Conservation (phyloP, 2,888 invertebrate species). For the Metallyticus violacea region DNA sequence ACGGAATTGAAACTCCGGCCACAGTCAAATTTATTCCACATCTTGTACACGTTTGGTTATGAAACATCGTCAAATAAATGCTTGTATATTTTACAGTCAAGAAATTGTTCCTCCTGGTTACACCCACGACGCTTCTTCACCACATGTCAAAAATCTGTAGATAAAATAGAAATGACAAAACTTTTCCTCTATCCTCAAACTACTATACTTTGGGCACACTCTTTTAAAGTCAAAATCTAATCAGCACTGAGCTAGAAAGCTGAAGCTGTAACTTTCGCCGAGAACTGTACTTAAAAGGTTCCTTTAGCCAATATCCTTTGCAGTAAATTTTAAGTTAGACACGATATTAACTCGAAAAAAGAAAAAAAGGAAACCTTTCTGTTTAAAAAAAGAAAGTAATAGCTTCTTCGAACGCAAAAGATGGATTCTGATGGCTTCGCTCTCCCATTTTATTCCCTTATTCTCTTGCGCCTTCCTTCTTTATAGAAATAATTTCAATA, state of each 20-base stretch:
- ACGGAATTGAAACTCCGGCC: too few species aligned
- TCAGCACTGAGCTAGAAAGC: not conserved
- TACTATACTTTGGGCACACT: too few species aligned
- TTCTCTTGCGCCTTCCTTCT: not conserved
- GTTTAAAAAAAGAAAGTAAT: constrained; percentile 20
- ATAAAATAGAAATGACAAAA: too few species aligned
- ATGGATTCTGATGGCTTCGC: constrained; percentile 27
- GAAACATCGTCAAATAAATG: too few species aligned
- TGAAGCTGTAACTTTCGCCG: not conserved
- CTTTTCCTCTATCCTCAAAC: too few species aligned
- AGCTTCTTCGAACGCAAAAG: constrained; percentile 20
- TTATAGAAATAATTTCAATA: constrained; percentile 34
- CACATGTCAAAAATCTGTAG: too few species aligned
- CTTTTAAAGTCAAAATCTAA: not conserved
- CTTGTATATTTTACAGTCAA: too few species aligned
- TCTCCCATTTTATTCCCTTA: not conserved
- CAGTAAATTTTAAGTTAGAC: constrained; percentile 24
- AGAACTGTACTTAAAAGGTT: not conserved
- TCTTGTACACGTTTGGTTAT: too few species aligned
- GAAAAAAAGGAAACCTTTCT: not conserved
- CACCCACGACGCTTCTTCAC: too few species aligned
- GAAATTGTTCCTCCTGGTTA: too few species aligned
- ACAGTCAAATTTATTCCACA: too few species aligned
- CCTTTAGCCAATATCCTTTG: constrained; percentile 10
- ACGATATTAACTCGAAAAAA: constrained; percentile 15